Base-by-base conservation (phyloP, 1,140 invertebrate species). In the Mya arenaria region DNA sequence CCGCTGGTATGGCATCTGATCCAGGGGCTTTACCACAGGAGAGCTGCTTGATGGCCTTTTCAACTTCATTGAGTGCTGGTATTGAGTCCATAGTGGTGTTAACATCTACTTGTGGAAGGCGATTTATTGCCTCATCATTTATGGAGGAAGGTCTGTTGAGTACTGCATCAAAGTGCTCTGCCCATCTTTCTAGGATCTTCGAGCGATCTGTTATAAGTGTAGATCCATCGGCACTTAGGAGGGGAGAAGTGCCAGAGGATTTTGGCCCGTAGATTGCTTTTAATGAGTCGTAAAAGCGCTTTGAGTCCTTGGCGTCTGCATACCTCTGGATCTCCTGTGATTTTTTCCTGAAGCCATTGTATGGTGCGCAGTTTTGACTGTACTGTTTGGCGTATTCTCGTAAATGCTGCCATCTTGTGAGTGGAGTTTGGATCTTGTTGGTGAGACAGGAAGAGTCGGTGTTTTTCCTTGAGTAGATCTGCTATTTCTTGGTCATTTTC, bases 261-360 rank as follows among this genome's bases (percentile, higher is more conserved):
- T 78, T 36, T n/a, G 85, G 75, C 17, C 72, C 83, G 39, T 82
- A 85, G 2, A 86, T 30, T 39, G 62, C 66, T 55, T 80, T 84
- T 5, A 84, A 5, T 36, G 73, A 52, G n/a, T 80, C 17, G 58
- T 83, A 71, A 36, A 84, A 79, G 36, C 62, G n/a, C 52, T 78
- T 82, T 5, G 62, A 25, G 32, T 78, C 39, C 25, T 84, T 23
- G 13, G n/a, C 74, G 74, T 81, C 78, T 17, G 65, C 71, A 28
- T 72, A 84, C 55, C 37, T 28, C 71, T 86, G 85, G 30, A 82
- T 80, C 39, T 86, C 78, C 17, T 79, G 69, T 15, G 75, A 68
- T 25, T 85, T 83, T 17, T 60, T 41, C 37, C 65, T 66, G n/a
- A 74, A 39, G 80, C 58, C 72, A 30, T 2, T 15, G 62, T 82